Evolutionary conservation across 2,113 vertebrate genomes (phyloP), one percentile per base, ranked within the genome.

Genomic region (Thymallus thymallus): DNA sequence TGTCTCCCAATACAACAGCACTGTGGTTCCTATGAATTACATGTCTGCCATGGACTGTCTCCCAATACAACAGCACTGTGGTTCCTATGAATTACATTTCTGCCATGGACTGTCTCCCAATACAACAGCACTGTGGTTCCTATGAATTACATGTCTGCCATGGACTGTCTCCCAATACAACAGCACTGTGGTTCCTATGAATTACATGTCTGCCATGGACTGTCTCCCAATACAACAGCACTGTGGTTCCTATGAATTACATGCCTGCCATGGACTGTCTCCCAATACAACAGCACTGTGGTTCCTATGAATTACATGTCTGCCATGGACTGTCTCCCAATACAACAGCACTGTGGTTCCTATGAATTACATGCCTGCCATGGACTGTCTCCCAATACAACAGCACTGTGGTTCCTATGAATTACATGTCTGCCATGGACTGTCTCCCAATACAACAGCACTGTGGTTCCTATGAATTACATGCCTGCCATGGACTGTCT

Each of bases 111-210:
- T 82, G 76, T 77, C 78, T 70, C 61, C 69, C 32, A 41, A 58
- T 41, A 51, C 64, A 30, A 78, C 76, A 68, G 76, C 85, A 82
- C 85, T 86, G 2, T 24, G 72, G 82, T 87, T n/a, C n/a, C n/a
- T n/a, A n/a, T n/a, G n/a, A n/a, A n/a, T n/a, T n/a, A n/a, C 83
- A 81, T 76, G 82, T 83, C 82, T 61, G 20, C 7, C 58, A n/a
- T 61, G 2, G 3, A 80, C 85, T 82, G 76, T 77, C 78, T 70
- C 61, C 69, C 32, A 41, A 58, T 41, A 51, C 64, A 30, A 78
- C 76, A 68, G 76, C 85, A 82, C 85, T 86, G 2, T 24, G 72
- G 82, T 87, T n/a, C n/a, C n/a, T n/a, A n/a, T n/a, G n/a, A n/a
- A n/a, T n/a, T n/a, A n/a, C 83, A 81, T 76, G 82, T 83, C 82